phyloP scores from a whole-genome alignment of 2,888 invertebrate genomes.

The Isoperla grammatica region DNA sequence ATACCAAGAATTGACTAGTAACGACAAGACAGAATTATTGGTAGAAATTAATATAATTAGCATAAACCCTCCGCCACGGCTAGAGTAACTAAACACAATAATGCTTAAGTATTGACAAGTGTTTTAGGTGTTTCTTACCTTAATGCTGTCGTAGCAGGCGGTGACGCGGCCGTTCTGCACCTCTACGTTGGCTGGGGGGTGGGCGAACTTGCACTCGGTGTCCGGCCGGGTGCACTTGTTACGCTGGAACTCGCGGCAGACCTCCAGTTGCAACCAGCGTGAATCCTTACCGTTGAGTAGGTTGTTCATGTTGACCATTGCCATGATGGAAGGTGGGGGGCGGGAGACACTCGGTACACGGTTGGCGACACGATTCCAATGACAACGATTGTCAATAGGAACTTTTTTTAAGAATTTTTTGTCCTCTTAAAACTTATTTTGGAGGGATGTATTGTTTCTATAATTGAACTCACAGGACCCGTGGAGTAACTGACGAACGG shows the following conservation, averaged over 20 bases:
- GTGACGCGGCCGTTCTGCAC: slow-evolving; percentile 99
- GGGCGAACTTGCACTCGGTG: slow-evolving; percentile 99
- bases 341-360: not conserved
- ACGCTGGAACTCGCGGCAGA: slow-evolving; percentile 98
- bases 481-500: slow-evolving; percentile 24
- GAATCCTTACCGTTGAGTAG: slow-evolving; percentile 98
- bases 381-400: not conserved
- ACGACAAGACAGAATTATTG: no score
- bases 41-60: no score
- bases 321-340: slow-evolving; percentile 45
- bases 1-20: no score
- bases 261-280: slow-evolving; percentile 99
- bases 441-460: slow-evolving; percentile 29
- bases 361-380: not conserved
- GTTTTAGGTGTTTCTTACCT: slow-evolving; percentile 69
- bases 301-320: slow-evolving; percentile 96
- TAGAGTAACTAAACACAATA: no score
- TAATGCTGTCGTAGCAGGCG: slow-evolving; percentile 99
- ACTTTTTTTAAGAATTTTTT: not conserved
- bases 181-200: slow-evolving; percentile 99
- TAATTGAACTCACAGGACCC: slow-evolving; percentile 24
- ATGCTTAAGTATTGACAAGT: no score
- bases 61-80: no score
- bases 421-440: slow-evolving; percentile 5
- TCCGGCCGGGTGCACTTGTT: slow-evolving; percentile 99